A percentile compares a stretch with the other conserved stretches of the same genome.
Conservation (phyloP, 2,888 invertebrate species). For the Palloptera scutellata region DNA sequence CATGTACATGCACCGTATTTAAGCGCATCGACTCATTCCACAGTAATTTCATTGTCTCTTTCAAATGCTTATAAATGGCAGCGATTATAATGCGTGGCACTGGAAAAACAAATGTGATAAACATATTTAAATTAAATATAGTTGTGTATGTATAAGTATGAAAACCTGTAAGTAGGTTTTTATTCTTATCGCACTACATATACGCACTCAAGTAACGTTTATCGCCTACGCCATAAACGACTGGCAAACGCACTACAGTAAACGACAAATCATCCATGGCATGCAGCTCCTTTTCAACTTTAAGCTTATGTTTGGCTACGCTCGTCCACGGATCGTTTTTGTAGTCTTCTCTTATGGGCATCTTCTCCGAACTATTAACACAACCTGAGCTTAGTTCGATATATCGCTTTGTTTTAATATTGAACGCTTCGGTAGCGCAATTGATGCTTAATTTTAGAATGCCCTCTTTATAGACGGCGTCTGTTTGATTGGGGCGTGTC, state of each 20-base stretch:
- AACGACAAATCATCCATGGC: constrained; percentile 74
- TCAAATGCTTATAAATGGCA: constrained; percentile 85
- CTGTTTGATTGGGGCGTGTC: constrained; percentile 86
- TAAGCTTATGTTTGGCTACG: constrained; percentile 82
- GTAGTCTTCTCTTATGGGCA: constrained; percentile 78
- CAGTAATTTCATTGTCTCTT: constrained; percentile 89
- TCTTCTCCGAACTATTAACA: constrained; percentile 81
- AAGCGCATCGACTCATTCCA: constrained; percentile 86
- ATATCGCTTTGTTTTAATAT: constrained; percentile 73
- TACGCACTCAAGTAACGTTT: constrained; percentile 80
- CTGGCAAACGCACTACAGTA: constrained; percentile 82
- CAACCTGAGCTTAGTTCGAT: constrained; percentile 88
- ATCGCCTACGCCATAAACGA: constrained; percentile 88
- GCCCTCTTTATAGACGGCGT: constrained; percentile 90
- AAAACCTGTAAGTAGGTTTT: not conserved
- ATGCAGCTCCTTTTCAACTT: constrained; percentile 81
- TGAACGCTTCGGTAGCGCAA: constrained; percentile 81
- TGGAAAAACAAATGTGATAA: constrained; percentile 60
- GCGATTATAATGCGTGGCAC: constrained; percentile 87
- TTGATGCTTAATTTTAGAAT: constrained; percentile 83
- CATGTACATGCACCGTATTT: constrained; percentile 87
- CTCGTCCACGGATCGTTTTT: constrained; percentile 84
- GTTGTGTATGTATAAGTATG: constrained; percentile 1
- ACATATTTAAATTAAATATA: not conserved
- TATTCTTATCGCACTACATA: not conserved